Base-by-base conservation (phyloP, 2,113 vertebrate genomes). In the Dipodomys stephensi region DNA sequence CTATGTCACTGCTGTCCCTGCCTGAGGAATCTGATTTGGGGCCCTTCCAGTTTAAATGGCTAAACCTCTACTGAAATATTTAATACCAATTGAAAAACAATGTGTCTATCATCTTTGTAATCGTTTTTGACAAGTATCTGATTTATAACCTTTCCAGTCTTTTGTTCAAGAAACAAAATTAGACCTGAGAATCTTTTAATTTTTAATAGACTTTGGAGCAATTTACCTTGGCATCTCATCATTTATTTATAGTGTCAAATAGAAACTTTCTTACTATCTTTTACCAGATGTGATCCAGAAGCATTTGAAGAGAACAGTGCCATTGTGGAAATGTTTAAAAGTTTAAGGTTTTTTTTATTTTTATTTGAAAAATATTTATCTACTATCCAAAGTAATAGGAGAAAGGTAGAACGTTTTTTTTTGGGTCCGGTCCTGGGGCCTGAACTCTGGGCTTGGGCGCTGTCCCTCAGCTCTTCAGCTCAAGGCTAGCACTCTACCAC, bases 191-290 rank as follows among this genome's bases (percentile, higher is more conserved):
- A 86, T 35, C 57, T 83, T 95, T 96, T 94, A 95, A 91, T 96
- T 96, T 96, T 96, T 96, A 94, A 95, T 95, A 87, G 73, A 67
- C 81, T 91, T 87, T 93, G 84, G 28, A 94, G 80, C 7, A 83
- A 25, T 93, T 96, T 96, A 87, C 68, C 46, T 27, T 71, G 13
- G 64, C 80, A 87, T 27, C 64, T 95, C 90, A 81, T 96, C 82
- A 91, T 81, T 94, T 91, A 91, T 93, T 96, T 82, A 91, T 91
- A 89, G 35, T 87, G 18, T 81, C 64, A 88, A 95, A 69, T n/a
- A 74, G 74, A 80, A 68, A 68, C 23, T 88, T 62, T 72, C 10
- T 12, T 92, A 11, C 60, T 93, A 86, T 86, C 53, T 69, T 93
- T 94, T 91, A 90, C 65, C 20, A 80, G 53, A 65, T 85, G 22